Evolutionary conservation across 2,797 vertebrate genomes (phyloP).

Genomic region (Poecilia gillii): DNA sequence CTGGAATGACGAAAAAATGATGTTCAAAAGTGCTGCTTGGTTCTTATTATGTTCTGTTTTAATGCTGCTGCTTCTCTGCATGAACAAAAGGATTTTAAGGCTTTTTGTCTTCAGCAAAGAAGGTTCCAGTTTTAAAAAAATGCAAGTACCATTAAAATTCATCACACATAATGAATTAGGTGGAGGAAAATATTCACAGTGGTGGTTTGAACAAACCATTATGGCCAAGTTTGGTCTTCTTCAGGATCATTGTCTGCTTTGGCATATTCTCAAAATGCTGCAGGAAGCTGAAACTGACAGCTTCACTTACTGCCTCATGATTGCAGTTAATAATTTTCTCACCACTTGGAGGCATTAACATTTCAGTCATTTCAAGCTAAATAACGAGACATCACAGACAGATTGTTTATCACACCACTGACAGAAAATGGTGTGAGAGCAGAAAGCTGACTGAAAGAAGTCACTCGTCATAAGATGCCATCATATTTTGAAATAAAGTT

Average conservation of each 20-base stretch:
- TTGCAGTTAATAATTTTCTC: not conserved
- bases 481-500: not conserved
- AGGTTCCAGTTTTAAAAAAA: not conserved
- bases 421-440: not conserved
- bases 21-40: not conserved
- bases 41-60: not conserved
- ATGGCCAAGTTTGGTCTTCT: not conserved
- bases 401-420: not conserved
- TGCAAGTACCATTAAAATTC: not conserved
- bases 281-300: not conserved
- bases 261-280: not conserved
- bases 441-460: not conserved
- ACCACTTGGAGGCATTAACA: not conserved
- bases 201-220: not conserved
- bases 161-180: not conserved
- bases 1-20: no score
- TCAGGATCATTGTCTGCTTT: not conserved
- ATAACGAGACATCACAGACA: not conserved
- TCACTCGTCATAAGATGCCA: not conserved
- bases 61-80: not conserved
- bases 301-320: not conserved
- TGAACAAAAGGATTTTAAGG: not conserved
- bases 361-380: not conserved
- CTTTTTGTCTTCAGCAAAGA: not conserved
- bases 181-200: not conserved